Evolutionary conservation across 2,113 vertebrate genomes (phyloP).

Genomic region (Dendrocopos noguchii): DNA sequence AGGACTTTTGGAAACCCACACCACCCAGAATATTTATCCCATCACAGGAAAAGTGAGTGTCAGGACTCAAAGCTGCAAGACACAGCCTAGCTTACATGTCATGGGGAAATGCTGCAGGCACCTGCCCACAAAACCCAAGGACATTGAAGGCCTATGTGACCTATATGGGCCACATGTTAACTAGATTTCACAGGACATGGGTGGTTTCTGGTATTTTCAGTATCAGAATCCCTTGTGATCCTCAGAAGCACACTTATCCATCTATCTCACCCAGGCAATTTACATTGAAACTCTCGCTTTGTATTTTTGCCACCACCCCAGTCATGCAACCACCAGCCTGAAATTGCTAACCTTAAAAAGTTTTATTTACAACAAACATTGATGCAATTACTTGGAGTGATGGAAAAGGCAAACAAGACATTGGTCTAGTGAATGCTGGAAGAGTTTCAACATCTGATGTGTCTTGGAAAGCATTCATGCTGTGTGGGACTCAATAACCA

Average conservation of each 20-base stretch:
- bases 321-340: fast-evolving
- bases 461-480: not conserved
- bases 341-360: not conserved
- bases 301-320: not conserved
- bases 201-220: not conserved
- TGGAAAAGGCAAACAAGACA: not conserved
- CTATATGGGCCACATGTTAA: not conserved
- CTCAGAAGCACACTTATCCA: not conserved
- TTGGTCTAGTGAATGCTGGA: not conserved
- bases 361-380: not conserved
- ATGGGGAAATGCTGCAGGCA: not conserved
- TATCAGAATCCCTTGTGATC: not conserved
- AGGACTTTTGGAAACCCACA: not conserved
- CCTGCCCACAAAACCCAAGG: not conserved
- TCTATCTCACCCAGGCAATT: not conserved
- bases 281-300: not conserved
- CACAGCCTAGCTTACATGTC: not conserved
- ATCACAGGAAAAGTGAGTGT: not conserved
- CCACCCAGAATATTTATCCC: not conserved
- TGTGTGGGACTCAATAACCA: not conserved
- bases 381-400: not conserved
- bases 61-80: not conserved
- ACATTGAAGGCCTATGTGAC: not conserved
- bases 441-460: not conserved
- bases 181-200: not conserved